phyloP scores from a whole-genome alignment of 2,113 vertebrate genomes.

The Galeopterus variegatus region DNA sequence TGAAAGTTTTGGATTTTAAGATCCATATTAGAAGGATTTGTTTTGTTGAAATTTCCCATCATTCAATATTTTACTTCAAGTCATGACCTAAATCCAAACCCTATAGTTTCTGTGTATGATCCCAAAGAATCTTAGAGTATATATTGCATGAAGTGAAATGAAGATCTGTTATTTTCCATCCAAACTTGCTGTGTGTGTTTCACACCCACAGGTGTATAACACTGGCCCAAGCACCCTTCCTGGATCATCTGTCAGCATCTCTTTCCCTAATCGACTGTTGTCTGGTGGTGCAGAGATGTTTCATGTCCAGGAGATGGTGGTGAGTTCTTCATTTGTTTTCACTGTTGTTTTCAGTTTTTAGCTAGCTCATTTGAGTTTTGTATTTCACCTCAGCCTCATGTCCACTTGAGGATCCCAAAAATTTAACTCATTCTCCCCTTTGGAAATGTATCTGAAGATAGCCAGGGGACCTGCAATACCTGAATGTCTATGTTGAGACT shows the following conservation, averaged over 20 bases:
- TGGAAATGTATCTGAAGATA: background rate
- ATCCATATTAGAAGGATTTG: background rate
- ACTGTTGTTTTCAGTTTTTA: background rate
- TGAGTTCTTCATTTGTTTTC: constrained; percentile 84
- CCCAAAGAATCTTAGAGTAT: background rate
- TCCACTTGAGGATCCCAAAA: background rate
- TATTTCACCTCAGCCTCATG: background rate
- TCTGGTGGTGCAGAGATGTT: constrained; percentile 95
- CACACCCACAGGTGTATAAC: constrained; percentile 94
- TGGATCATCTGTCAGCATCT: constrained; percentile 94
- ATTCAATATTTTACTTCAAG: background rate
- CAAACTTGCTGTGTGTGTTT: background rate
- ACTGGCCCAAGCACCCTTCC: constrained; percentile 98
- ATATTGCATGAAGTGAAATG: background rate
- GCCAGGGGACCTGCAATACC: background rate
- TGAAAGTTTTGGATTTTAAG: background rate
- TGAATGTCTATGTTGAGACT: background rate
- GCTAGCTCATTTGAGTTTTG: background rate
- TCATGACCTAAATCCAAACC: background rate
- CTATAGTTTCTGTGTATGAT: background rate
- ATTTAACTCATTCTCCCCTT: background rate
- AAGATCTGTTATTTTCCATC: constrained; percentile 60
- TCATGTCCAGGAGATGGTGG: constrained; percentile 94
- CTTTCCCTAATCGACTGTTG: constrained; percentile 95
- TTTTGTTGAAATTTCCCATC: background rate